These are phyloP conservation scores for Plectrocnemia conspersa DNA, from an alignment of 1,140 invertebrate genomes.

Conservation along the genomic window DNA sequence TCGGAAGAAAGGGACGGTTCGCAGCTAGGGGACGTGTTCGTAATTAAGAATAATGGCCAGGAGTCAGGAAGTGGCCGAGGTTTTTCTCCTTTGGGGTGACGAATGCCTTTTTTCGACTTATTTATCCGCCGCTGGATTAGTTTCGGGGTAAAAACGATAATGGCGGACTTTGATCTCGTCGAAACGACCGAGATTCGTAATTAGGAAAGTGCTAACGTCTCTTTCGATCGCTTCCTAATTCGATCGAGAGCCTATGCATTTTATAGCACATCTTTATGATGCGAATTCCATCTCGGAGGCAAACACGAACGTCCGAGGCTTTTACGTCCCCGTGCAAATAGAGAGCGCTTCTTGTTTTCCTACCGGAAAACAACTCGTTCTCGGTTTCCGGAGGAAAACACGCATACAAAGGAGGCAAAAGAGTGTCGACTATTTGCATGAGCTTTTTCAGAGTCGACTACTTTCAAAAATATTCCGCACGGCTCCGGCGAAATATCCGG, in stretches of 20 bases:
- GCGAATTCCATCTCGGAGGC: too few species aligned
- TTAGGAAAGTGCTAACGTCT: not conserved
- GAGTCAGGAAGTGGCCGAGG: constrained; percentile 19
- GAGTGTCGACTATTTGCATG: constrained; percentile 1
- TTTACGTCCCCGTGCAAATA: constrained; percentile 26
- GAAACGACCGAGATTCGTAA: not conserved
- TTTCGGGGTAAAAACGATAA: constrained; percentile 10
- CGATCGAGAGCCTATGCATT: too few species aligned
- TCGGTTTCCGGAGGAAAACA: constrained; percentile 1
- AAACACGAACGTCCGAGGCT: constrained; percentile 15
- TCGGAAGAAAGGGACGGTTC: not conserved
- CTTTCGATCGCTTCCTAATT: not conserved
- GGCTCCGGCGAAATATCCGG: too few species aligned
- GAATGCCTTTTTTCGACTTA: constrained; percentile 7
- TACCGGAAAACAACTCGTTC: constrained; percentile 12
- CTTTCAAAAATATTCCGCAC: too few species aligned
- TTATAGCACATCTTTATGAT: too few species aligned
- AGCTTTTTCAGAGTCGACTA: too few species aligned
- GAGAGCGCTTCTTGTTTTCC: constrained; percentile 18
- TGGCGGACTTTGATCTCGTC: constrained; percentile 3
- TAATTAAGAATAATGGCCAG: constrained; percentile 34
- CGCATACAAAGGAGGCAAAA: not conserved
- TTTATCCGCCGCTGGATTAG: not conserved
- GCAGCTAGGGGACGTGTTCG: constrained; percentile 13
- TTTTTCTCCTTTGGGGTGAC: constrained; percentile 16